Evolutionary conservation across 2,113 vertebrate species (phyloP).

Genomic region (Colossoma macropomum): DNA sequence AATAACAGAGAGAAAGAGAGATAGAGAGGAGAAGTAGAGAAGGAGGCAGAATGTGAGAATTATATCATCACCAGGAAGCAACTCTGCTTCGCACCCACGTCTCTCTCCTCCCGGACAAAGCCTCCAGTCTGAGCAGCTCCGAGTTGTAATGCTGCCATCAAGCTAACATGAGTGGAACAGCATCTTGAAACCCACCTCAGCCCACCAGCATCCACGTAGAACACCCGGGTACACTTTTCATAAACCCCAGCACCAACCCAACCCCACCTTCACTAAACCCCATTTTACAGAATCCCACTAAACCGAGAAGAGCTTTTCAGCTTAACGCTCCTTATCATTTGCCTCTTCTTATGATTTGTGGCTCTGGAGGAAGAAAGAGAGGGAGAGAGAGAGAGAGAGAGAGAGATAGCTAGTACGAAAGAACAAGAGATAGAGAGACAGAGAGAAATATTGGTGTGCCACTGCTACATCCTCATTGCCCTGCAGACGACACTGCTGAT

Average conservation of each 20-base stretch:
- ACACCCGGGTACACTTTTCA: neutral
- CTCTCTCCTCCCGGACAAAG: conserved; percentile 8
- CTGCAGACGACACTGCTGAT: conserved; percentile 3
- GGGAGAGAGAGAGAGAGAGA: neutral
- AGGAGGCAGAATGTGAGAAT: neutral
- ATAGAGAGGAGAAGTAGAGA: neutral
- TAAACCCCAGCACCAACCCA: neutral
- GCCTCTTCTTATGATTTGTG: neutral
- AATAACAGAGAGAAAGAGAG: no score
- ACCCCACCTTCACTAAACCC: neutral
- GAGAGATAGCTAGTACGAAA: neutral
- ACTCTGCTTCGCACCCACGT: neutral
- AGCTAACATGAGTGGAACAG: conserved; percentile 36
- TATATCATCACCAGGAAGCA: neutral
- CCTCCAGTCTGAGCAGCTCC: neutral
- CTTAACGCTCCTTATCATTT: neutral
- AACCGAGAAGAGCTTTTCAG: neutral
- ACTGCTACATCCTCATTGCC: neutral
- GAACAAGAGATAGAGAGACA: neutral
- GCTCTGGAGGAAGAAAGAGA: neutral
- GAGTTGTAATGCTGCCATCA: conserved; percentile 47
- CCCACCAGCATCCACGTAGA: neutral
- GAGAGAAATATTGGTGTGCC: neutral
- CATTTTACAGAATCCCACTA: neutral
- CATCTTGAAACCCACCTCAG: neutral